These are phyloP conservation scores for Prorops nasuta DNA, from an alignment of 1,140 invertebrate genomes.

Conservation along the genomic window DNA sequence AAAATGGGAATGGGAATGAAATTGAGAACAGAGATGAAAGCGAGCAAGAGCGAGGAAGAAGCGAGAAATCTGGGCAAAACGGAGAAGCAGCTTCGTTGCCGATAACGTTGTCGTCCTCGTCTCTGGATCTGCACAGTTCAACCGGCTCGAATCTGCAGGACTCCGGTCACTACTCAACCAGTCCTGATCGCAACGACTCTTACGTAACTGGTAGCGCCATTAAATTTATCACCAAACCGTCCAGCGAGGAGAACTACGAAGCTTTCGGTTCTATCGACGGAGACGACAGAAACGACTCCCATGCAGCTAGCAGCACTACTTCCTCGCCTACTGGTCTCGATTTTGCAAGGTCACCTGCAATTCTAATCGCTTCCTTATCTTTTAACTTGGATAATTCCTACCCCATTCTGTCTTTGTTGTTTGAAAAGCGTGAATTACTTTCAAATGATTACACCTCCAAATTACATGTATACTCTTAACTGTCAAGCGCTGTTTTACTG, in stretches of 20 bases:
- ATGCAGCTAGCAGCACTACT: slow-evolving; percentile 43
- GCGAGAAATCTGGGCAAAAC: neutral
- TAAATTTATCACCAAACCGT: slow-evolving; percentile 16
- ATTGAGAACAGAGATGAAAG: slow-evolving; percentile 6
- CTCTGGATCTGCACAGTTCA: slow-evolving; percentile 29
- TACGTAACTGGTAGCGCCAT: neutral
- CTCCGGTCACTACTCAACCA: slow-evolving; percentile 27
- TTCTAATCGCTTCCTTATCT: too few species aligned
- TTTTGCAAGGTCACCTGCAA: slow-evolving; percentile 39
- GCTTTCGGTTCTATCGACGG: slow-evolving; percentile 45
- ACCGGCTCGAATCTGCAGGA: slow-evolving; percentile 21
- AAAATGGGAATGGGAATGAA: too few species aligned
- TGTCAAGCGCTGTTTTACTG: too few species aligned
- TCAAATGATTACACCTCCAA: too few species aligned
- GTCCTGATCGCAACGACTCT: slow-evolving; percentile 16
- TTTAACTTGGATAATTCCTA: too few species aligned
- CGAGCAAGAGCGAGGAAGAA: slow-evolving; percentile 16
- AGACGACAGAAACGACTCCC: slow-evolving; percentile 38
- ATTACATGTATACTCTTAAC: too few species aligned
- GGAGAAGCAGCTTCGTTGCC: slow-evolving; percentile 13
- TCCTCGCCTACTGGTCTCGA: slow-evolving; percentile 46
- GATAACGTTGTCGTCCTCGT: slow-evolving; percentile 35
- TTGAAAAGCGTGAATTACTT: too few species aligned
- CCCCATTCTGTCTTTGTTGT: too few species aligned
- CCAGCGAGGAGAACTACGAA: slow-evolving; percentile 46